Base-by-base conservation (phyloP, 2,113 vertebrate species). In the Tachuris rubrigastra region DNA sequence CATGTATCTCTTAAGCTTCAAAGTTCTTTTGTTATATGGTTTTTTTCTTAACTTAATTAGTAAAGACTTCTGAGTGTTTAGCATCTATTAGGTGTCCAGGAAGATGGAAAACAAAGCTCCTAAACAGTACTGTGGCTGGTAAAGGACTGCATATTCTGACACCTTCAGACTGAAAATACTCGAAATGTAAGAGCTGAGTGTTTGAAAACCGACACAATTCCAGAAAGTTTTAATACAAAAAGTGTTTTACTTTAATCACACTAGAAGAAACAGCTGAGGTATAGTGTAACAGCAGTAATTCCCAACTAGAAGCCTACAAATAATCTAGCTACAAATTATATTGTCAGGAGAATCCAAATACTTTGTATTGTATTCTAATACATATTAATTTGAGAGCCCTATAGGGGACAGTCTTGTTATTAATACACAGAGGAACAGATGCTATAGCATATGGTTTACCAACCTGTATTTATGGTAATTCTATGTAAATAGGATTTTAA, bases 401-500 rank as follows among this genome's bases (percentile, higher is more conserved):
- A 95, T 97, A 98, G 97, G 97, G 97, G 98, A 98, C 97, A 98
- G 74, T 79, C 95, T 98, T 97, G 94, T 98, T 98, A 98, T 98
- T 98, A 98, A 98, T 98, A 97, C 94, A 97, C 93, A 96, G 84
- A 97, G 97, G 86, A 98, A 82, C 98, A 98, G 98, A 98, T 98
- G 98, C 83, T 91, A 85, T 76, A 97, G 97, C 98, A 98, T 98
- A 98, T 98, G 98, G 98, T 95, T 96, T 97, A 95, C 95, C 96
- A 98, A 98, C 94, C 98, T 98, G 97, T 98, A 97, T 98, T 98
- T 98, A 98, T 98, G 98, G 97, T 98, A 98, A 98, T 98, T 97
- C 97, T 97, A 97, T 98, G 98, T 98, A 98, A 98, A 98, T 98
- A 98, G 97, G 97, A 95, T 98, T 98, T 98, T 98, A 98, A 98